Base-by-base conservation (phyloP, 2,797 vertebrate species). In the Gymnoscopelus braueri region DNA sequence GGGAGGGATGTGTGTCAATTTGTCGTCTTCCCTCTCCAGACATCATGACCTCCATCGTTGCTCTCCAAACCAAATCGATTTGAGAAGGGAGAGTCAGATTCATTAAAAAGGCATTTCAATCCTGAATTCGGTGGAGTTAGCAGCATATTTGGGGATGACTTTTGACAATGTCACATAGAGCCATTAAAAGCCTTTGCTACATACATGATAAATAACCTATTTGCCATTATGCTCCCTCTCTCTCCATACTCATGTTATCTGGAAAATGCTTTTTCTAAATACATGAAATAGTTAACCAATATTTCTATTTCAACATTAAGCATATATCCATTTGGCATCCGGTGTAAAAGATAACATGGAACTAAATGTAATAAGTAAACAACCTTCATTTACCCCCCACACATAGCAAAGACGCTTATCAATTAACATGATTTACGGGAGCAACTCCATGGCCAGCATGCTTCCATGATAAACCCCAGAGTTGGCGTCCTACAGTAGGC, bases 371-470 rank as follows among this genome's bases (percentile, higher is more conserved):
- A 89, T 79, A 85, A 88, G 88, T 88, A 88, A 90, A 90, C 83
- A 91, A 90, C 88, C 88, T 89, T 90, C 85, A 90, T 91, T 91
- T 90, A 89, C 87, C 89, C 83, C 79, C 79, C 65, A 69, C 76
- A 87, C 84, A 88, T 75, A 77, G 80, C 82, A 81, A 87, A 80
- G 81, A 79, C 74, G 77, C 82, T 76, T 77, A 92, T 91, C 88
- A 88, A 90, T 93, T 91, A 91, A 81, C 82, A 74, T 90, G 87
- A 92, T 93, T 91, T 91, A 93, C 76, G 71, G 79, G 74, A 51
- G 71, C 69, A 0, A 74, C 72, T 79, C 70, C 70, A 44, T 10
- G 89, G 89, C 89, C 84, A 77, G 55, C 29, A 71, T 24, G 23
- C 50, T 15, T 77, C 77, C 55, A 53, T 15, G 35, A 86, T 81